Conservation (phyloP, 2,113 vertebrate genomes). For the Neodon shergylaensis region DNA sequence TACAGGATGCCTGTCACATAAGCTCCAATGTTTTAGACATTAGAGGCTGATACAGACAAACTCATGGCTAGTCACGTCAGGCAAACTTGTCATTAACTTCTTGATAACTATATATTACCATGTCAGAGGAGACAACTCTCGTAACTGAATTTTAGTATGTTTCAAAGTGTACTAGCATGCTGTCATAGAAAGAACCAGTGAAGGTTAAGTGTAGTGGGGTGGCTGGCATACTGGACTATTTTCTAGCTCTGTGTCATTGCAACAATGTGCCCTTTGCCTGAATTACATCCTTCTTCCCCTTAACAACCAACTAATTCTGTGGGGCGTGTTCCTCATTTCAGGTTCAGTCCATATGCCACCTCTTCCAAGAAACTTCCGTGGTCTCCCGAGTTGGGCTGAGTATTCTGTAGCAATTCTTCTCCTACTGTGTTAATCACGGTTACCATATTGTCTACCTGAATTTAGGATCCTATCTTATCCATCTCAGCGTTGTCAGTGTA, state of each 20-base stretch:
- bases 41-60: neutral
- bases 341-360: neutral
- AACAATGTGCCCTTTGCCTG: slow-evolving; percentile 14
- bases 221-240: neutral
- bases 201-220: neutral
- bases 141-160: neutral
- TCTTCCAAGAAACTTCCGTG: slow-evolving; percentile 39
- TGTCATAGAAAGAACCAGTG: neutral
- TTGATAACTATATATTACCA: slow-evolving; percentile 20
- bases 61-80: neutral
- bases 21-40: neutral
- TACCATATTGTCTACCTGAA: slow-evolving; percentile 29
- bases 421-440: neutral
- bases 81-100: slow-evolving; percentile 41
- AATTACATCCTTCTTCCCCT: neutral
- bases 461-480: slow-evolving; percentile 7
- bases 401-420: neutral
- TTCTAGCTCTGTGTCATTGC: slow-evolving; percentile 11
- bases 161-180: neutral
- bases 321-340: neutral
- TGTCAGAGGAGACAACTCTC: neutral
- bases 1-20: slow-evolving; percentile 25
- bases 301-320: neutral
- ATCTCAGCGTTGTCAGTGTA: neutral
- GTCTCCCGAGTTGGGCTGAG: neutral